Evolutionary conservation across 2,888 invertebrate species (phyloP).

Genomic region (Pharmacophagus antenor): DNA sequence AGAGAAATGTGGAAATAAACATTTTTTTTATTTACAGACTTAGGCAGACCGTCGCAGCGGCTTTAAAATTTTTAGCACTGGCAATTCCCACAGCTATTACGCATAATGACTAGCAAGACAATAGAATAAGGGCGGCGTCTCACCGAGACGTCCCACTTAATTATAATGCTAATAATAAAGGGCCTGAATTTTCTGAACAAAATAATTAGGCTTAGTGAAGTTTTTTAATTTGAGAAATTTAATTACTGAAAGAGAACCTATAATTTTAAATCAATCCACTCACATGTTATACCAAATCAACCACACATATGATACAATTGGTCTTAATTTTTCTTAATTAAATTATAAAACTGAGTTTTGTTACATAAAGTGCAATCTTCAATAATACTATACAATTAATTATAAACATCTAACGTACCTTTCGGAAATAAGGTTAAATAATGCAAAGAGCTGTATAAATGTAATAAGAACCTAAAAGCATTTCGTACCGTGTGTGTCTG

Average conservation of each 20-base stretch:
- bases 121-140: conserved; percentile 31
- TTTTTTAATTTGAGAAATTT: conserved; percentile 20
- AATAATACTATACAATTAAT: too few relatives aligned
- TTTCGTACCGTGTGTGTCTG: conserved; percentile 10
- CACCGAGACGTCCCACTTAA: conserved; percentile 33
- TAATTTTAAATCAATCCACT: too few relatives aligned
- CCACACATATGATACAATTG: too few relatives aligned
- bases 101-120: conserved; percentile 35
- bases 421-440: background rate
- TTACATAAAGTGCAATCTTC: too few relatives aligned
- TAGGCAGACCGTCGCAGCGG: conserved; percentile 2
- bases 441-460: conserved; percentile 1
- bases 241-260: too few relatives aligned
- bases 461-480: conserved; percentile 4
- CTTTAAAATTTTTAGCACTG: conserved; percentile 34
- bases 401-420: too few relatives aligned
- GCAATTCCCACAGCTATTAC: conserved; percentile 37
- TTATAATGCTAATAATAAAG: conserved; percentile 40
- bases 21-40: conserved; percentile 18
- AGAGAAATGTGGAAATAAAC: conserved; percentile 19
- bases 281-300: too few relatives aligned
- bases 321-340: too few relatives aligned
- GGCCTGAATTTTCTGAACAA: conserved; percentile 30
- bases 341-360: too few relatives aligned
- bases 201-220: conserved; percentile 25